Percentiles rank a stretch among this genome's conserved stretches.
Conservation (phyloP, 2,888 invertebrate species). For the Cheilosia soror region DNA sequence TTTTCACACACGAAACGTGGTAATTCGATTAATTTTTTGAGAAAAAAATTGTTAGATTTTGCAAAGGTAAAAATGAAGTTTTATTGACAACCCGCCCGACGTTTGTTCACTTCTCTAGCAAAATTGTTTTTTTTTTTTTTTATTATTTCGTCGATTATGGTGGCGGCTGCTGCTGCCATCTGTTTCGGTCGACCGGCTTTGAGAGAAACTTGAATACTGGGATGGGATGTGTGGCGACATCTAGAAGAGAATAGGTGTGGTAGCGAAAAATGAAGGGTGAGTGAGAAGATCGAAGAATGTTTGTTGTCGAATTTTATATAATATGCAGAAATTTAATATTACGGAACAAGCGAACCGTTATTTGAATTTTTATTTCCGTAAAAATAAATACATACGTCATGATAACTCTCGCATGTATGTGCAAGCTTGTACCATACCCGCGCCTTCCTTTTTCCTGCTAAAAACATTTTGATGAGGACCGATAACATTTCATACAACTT, state of each 20-base stretch:
- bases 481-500: no score
- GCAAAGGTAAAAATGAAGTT: slow-evolving; percentile 58
- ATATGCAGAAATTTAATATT: no score
- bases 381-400: no score
- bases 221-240: neutral
- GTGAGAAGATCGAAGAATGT: slow-evolving; percentile 3
- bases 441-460: no score
- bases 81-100: slow-evolving; percentile 75
- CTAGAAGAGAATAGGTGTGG: slow-evolving; percentile 12
- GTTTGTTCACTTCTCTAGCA: slow-evolving; percentile 54
- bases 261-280: neutral
- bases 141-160: slow-evolving; percentile 7
- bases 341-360: no score
- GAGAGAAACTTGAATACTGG: slow-evolving; percentile 60
- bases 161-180: slow-evolving; percentile 61
- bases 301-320: no score
- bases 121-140: slow-evolving; percentile 49
- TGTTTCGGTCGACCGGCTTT: slow-evolving; percentile 49
- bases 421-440: no score
- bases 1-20: slow-evolving; percentile 33
- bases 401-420: no score
- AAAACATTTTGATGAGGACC: no score
- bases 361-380: no score
- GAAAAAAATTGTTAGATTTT: slow-evolving; percentile 40
- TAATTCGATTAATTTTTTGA: slow-evolving; percentile 58